Evolutionary conservation across 2,113 vertebrate genomes (phyloP).

Genomic region (Potamarius usumacintae): DNA sequence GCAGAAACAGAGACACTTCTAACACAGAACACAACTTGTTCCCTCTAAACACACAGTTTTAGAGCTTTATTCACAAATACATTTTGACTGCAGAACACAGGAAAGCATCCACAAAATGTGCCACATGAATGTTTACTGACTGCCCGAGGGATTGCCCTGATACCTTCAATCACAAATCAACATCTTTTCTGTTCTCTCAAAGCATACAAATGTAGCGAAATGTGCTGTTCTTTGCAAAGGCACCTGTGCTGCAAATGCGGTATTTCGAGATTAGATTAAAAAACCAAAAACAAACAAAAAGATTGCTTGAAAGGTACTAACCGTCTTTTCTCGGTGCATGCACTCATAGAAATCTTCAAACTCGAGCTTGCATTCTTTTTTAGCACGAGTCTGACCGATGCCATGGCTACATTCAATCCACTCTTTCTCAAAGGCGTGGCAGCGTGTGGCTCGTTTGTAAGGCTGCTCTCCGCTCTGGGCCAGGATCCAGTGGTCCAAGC

Average conservation of each 20-base stretch:
- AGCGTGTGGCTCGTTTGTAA: slow-evolving; percentile 59
- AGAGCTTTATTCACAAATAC: not conserved
- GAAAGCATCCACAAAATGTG: not conserved
- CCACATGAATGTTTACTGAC: not conserved
- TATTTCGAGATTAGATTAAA: not conserved
- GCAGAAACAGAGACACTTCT: not conserved
- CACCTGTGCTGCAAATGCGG: not conserved
- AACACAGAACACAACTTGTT: not conserved
- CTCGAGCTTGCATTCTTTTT: slow-evolving; percentile 84
- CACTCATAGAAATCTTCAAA: slow-evolving; percentile 89
- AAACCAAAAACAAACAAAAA: not conserved
- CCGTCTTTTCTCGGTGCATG: slow-evolving; percentile 79
- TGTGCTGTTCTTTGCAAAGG: not conserved
- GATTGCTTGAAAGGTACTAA: slow-evolving; percentile 6
- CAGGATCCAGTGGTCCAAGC: slow-evolving; percentile 79
- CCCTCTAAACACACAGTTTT: not conserved
- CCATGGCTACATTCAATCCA: slow-evolving; percentile 87
- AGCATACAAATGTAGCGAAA: not conserved
- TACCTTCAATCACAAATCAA: not conserved
- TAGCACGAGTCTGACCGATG: slow-evolving; percentile 82
- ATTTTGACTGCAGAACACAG: not conserved
- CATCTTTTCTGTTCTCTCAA: not conserved
- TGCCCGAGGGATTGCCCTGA: not conserved
- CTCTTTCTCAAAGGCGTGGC: slow-evolving; percentile 92
- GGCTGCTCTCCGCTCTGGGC: slow-evolving; percentile 79